Evolutionary conservation across 2,888 invertebrate genomes (phyloP).

Genomic region (Anodontia alba): DNA sequence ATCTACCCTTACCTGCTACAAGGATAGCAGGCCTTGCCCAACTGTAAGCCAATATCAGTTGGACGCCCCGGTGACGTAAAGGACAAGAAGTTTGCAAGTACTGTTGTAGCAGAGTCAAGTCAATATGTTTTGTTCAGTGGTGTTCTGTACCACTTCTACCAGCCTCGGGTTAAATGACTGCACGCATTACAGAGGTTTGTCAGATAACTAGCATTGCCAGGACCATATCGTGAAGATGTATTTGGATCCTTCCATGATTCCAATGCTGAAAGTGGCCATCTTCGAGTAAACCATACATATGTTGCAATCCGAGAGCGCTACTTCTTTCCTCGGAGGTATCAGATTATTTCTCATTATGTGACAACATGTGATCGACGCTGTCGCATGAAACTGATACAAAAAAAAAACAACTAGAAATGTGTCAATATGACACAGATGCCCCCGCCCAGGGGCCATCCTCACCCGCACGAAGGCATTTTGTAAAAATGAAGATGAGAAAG

Average conservation of each 20-base stretch:
- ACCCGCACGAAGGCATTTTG: too few species aligned
- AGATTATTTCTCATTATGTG: neutral
- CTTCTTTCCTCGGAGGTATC: constrained; percentile 35
- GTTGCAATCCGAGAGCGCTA: constrained; percentile 42
- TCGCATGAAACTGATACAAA: neutral
- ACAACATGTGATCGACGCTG: constrained; percentile 16
- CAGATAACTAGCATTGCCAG: constrained; percentile 43
- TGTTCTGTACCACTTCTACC: constrained; percentile 21
- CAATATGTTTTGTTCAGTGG: constrained; percentile 22
- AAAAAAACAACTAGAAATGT: too few species aligned
- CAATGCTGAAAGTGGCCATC: constrained; percentile 39
- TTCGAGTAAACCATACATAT: constrained; percentile 33
- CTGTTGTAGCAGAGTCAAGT: constrained; percentile 10
- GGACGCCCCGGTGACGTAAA: too few species aligned
- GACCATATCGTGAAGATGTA: neutral
- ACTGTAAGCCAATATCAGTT: too few species aligned
- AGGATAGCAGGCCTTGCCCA: too few species aligned
- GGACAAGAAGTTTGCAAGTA: neutral
- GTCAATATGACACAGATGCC: too few species aligned
- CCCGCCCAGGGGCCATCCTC: too few species aligned
- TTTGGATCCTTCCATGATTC: constrained; percentile 34
- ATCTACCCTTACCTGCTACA: too few species aligned
- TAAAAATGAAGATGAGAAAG: too few species aligned
- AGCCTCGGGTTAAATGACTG: neutral
- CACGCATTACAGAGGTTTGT: constrained; percentile 24